Base-by-base conservation (phyloP, 23 tunicate species). In the Styela plicata region DNA sequence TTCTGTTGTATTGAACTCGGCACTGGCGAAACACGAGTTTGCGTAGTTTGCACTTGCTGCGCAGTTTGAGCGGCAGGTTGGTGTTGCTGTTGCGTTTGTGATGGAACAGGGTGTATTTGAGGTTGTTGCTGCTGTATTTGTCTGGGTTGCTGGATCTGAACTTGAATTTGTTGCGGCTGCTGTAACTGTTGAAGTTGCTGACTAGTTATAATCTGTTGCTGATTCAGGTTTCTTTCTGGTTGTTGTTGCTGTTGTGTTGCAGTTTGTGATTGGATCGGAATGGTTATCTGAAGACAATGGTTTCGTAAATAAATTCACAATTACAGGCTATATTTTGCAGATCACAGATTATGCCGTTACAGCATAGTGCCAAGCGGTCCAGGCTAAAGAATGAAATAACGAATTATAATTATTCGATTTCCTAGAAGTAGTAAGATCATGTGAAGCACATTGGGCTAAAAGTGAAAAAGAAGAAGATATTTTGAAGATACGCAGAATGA, bases 101-200 rank as follows among this genome's bases (percentile, higher is more conserved):
- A 33, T 36, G 80, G 95, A 27, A 26, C 33, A 22, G 74, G 84
- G 28, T 69, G 79, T 62, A 65, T 69, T 52, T 53, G 86, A 1
- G 71, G 52, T 34, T 36, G 34, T 33, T 24, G 33, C 64, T 82
- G 87, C 32, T 28, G 74, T 63, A 83, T 92, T 78, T 82, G 87
- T 23, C 66, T 32, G 25, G 34, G 44, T 27, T 33, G 73, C 10
- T 74, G 70, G 2, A 71, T 17, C n/a, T n/a, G n/a, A 13, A 63
- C 69, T 64, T 63, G 73, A 7, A 24, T 18, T 32, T 62, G 57
- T 1, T 53, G 73, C 22, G 33, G 64, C 29, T 70, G 86, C 71
- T 82, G 80, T 33, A 33, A 70, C 73, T 82, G 78, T 26, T 29
- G 85, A 33, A 61, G 68, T 32, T 83, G 88, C 23, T 73, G 37